Percentiles rank a stretch among this genome's conserved stretches.
These are phyloP conservation scores for Steinernema feltiae DNA, from an alignment of 1,140 invertebrate genomes.

Conservation along the genomic window DNA sequence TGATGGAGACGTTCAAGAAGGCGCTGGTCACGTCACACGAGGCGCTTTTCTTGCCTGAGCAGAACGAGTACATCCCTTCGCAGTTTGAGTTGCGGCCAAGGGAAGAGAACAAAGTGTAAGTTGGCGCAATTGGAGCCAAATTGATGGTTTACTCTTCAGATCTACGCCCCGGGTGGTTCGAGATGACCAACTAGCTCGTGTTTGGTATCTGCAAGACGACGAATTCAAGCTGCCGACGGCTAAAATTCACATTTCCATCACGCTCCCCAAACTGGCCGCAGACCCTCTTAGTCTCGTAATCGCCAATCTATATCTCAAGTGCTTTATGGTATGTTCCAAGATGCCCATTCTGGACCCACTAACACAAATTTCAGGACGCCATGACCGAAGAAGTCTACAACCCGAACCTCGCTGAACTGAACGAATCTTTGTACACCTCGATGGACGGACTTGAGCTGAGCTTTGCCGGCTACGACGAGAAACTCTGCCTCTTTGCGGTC, in stretches of 20 bases:
- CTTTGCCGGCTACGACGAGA: slow-evolving; percentile 83
- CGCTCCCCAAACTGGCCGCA: slow-evolving; percentile 59
- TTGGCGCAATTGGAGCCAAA: too few relatives aligned
- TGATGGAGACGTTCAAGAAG: slow-evolving; percentile 18
- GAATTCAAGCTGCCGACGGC: slow-evolving; percentile 83
- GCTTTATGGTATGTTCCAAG: background rate
- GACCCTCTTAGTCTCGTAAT: background rate
- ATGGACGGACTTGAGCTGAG: slow-evolving; percentile 77
- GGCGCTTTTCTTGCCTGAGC: slow-evolving; percentile 70
- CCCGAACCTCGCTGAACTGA: too few relatives aligned
- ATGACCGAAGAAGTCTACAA: too few relatives aligned
- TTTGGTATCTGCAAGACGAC: background rate
- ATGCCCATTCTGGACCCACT: too few relatives aligned
- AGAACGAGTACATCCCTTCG: slow-evolving; percentile 85
- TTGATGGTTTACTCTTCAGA: too few relatives aligned
- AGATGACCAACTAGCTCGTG: background rate
- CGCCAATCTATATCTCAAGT: background rate
- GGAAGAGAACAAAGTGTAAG: too few relatives aligned
- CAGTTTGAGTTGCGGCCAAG: slow-evolving; percentile 72
- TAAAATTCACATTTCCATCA: slow-evolving; percentile 83
- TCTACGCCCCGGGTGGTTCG: background rate
- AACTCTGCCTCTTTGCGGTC: slow-evolving; percentile 75
- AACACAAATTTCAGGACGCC: too few relatives aligned
- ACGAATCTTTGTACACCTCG: slow-evolving; percentile 50
- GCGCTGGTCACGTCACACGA: slow-evolving; percentile 44